A percentile compares a stretch with the other conserved stretches of the same genome.
phyloP scores from a whole-genome alignment of 2,888 invertebrate genomes.

The Mesorhabditis sp. region DNA sequence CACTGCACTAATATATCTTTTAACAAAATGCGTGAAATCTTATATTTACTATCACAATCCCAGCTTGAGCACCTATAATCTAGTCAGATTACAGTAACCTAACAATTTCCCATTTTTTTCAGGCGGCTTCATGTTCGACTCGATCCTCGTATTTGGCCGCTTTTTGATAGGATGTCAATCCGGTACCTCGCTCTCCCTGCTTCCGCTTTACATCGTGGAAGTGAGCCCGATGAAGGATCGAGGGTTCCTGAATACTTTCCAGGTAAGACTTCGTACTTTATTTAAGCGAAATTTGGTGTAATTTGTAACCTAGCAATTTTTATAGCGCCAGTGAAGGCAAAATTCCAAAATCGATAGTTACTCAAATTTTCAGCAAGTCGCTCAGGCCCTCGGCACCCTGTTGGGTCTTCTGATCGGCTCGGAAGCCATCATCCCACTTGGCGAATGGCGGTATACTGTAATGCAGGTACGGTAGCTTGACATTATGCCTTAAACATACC shows the following conservation, averaged over 20 bases:
- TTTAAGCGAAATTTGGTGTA: neutral
- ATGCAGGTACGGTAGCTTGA: neutral
- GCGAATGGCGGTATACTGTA: slow-evolving; percentile 23
- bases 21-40: too few relatives aligned
- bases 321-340: neutral
- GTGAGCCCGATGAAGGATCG: slow-evolving; percentile 38
- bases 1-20: too few relatives aligned
- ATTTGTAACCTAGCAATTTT: neutral
- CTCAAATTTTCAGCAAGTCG: slow-evolving; percentile 43
- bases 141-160: slow-evolving; percentile 41
- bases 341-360: neutral
- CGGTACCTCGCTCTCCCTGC: slow-evolving; percentile 46
- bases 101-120: slow-evolving; percentile 9
- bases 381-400: slow-evolving; percentile 50
- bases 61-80: too few relatives aligned
- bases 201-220: slow-evolving; percentile 54
- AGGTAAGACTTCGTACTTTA: slow-evolving; percentile 20
- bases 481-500: slow-evolving; percentile 7
- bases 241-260: slow-evolving; percentile 47
- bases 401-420: slow-evolving; percentile 50
- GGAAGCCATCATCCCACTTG: slow-evolving; percentile 41
- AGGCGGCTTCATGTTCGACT: slow-evolving; percentile 36
- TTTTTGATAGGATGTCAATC: slow-evolving; percentile 53
- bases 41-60: too few relatives aligned
- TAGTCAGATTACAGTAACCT: too few relatives aligned